Evolutionary conservation across 30 jellyfish, hydroid and myxozoan species (phyloP), one percentile per base, ranked within the genome.

Genomic region (Hydra vulgaris): DNA sequence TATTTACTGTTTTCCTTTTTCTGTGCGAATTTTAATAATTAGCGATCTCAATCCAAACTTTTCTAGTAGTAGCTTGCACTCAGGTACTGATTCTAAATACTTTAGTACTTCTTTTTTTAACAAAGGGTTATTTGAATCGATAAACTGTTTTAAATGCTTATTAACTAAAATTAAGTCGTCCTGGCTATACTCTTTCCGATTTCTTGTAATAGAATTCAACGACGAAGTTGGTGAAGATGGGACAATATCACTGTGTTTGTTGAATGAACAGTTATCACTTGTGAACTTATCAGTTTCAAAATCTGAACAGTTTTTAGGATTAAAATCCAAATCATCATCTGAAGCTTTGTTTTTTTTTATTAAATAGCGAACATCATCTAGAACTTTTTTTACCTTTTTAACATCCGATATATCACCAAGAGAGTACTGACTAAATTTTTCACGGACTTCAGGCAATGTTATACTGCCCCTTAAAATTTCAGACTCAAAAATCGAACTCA

Each of bases 281-380:
- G 61, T 40, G 61, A 40, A 40, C 12, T 40, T 40, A 40, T 40
- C 61, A 40, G 12, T 5, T 40, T 40, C 61, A 12, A 12, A 40
- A 40, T 40, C 61, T 40, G 61, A 40, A 40, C 61, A 40, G 12
- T 40, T 40, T 12, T 40, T 40, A 40, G 61, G 61, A 40, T 40
- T 40, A 40, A 40, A 40, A 40, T 40, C 61, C 61, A 40, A 3
- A 40, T 40, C 61, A 40, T 40, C 61, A 40, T 40, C 61, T 40
- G 12, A 40, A 40, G 61, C 61, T 40, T 40, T 40, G 61, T 40
- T 40, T 40, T 74, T 74, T 24, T 24, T 74, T 7, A 74, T 74
- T 74, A 25, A 21, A 53, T 74, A 74, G 21, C 82, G 82, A 73
- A 74, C 54, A 66, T 25, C 66, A 25, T 74, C 82, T 23, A 74